A percentile compares a stretch with the other conserved stretches of the same genome.
These are phyloP conservation scores for Anolis carolinensis DNA, from an alignment of 2,113 vertebrate species.

Conservation along the genomic window DNA sequence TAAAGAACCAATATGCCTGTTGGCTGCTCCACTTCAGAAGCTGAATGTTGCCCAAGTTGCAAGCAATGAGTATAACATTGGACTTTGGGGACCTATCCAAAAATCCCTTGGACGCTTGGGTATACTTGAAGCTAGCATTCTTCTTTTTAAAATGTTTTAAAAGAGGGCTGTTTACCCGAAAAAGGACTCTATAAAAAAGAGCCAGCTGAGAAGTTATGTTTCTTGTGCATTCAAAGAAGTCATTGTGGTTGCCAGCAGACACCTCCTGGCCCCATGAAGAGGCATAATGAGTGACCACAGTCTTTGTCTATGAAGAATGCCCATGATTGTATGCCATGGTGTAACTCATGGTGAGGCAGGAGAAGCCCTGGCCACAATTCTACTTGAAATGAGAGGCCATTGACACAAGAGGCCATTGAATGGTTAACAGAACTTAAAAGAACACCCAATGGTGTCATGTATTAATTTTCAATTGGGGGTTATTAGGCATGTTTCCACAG, in stretches of 20 bases:
- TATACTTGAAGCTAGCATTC: neutral
- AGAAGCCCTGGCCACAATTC: neutral
- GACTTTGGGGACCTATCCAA: neutral
- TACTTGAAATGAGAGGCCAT: neutral
- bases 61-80: neutral
- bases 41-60: neutral
- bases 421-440: neutral
- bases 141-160: neutral
- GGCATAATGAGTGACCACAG: neutral
- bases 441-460: neutral
- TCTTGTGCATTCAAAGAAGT: neutral
- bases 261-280: neutral
- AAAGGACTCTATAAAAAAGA: neutral
- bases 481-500: neutral
- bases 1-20: accelerated
- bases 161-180: neutral
- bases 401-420: neutral
- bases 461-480: neutral
- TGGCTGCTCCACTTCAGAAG: neutral
- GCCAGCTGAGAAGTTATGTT: neutral
- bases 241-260: too few species aligned
- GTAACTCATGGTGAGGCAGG: neutral
- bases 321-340: neutral
- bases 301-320: neutral
- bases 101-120: neutral